Evolutionary conservation across 1,140 invertebrate species (phyloP), one percentile per base, ranked within the genome.

Genomic region (Drosophila triauraria): DNA sequence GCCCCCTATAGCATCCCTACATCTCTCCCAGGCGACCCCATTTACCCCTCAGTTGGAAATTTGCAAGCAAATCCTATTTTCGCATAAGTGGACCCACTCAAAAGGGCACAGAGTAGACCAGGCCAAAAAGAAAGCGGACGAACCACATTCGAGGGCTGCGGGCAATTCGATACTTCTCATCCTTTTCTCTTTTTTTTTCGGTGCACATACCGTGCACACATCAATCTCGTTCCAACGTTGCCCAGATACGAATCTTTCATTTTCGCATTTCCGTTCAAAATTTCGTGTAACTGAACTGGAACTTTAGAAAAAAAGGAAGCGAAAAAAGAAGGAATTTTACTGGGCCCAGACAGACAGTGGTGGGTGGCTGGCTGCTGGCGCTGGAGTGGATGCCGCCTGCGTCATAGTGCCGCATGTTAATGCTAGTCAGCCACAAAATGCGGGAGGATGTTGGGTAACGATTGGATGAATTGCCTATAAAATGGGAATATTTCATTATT

Each of bases 1-100:
- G n/a, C 17, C 35, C 43, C 46, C 6, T 25, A 38, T 54, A 2
- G 15, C 40, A 4, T 23, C 51, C 7, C 12, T 53, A 13, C 1
- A 38, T 38, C 32, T 15, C 5, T 8, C 35, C 20, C 10, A 10
- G 32, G 32, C 35, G 42, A 25, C 46, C 35, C 35, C 58, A 38
- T 32, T 60, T 43, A 27, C 15, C 58, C 48, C 32, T 17, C 38
- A 17, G 27, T 30, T 65, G 30, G 47, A 83, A 86, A 86, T 86
- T 87, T 86, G 83, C 83, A 82, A 80, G 83, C 72, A 87, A 87
- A 87, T 87, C 83, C 83, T 84, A 88, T 87, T 87, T 87, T 87
- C 80, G 63, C 43, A 67, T 74, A 75, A 82, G 71, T 58, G 64
- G 43, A 12, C 44, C 60, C 67, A 84, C 78, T 77, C 82, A 50